Evolutionary conservation across 2,113 vertebrate species (phyloP).

Genomic region (Tachycineta bicolor): DNA sequence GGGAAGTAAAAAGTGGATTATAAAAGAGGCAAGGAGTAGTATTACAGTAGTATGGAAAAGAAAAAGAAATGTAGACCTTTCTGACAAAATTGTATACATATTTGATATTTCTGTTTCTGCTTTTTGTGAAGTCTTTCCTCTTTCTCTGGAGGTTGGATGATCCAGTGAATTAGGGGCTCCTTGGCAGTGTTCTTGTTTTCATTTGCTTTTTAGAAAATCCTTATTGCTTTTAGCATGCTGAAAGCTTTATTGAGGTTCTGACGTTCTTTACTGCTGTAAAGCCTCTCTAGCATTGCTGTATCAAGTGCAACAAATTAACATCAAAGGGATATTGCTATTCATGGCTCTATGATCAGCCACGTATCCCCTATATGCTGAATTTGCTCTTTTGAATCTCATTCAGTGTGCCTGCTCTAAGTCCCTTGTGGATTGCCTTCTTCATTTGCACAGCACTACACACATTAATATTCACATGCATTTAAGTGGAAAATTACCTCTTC

Average conservation of each 20-base stretch:
- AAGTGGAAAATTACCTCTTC: constrained; percentile 66
- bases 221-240: no score
- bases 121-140: background rate
- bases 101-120: background rate
- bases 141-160: background rate
- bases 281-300: no score
- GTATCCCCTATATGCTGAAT: no score
- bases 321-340: no score
- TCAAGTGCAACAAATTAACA: no score
- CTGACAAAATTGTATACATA: background rate
- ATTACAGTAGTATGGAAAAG: background rate
- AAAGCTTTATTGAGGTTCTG: no score
- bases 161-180: background rate
- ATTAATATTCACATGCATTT: constrained; percentile 61
- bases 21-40: background rate
- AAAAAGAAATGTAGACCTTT: background rate
- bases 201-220: no score
- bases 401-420: no score
- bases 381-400: no score
- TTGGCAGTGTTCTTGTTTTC: background rate
- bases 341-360: no score
- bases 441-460: background rate
- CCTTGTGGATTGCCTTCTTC: constrained; percentile 3
- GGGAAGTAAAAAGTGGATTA: background rate
- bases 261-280: no score